Base-by-base conservation (phyloP, 2,888 invertebrate species). In the Aphelenchoides bicaudatus region DNA sequence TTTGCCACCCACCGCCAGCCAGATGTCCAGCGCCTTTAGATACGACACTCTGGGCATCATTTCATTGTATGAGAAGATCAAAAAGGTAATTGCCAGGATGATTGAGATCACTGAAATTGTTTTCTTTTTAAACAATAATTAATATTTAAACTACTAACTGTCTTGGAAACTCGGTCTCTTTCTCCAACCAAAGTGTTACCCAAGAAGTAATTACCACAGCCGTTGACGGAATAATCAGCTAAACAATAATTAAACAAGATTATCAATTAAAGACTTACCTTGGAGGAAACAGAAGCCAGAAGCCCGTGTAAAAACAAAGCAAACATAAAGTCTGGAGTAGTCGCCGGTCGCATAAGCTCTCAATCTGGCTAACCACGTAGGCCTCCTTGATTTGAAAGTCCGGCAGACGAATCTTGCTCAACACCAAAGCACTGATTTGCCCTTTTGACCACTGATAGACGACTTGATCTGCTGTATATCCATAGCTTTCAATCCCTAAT, bases 111-210 rank as follows among this genome's bases (percentile, higher is more conserved):
- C 16, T 16, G 16, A 13, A 34, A 16, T 34, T 34, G 34, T 34
- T 13, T 34, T 34, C 13, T 13, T 16, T 13, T 34, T 34, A 6
- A 5, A 48, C n/a, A 3, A 43, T 54, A 13, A 13, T 34, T 16
- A 13, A 34, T 34, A 13, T 16, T 34, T 34, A 13, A 34, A 34
- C 13, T 16, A 34, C 34, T 34, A 13, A 34, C 34, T n/a, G 16
- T 43, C 43, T n/a, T 43, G 43, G 43, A 43, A n/a, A 77, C 25
- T 64, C 62, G 6, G 75, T 76, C 47, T 76, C 75, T 53, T 63
- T 71, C 56, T 76, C 74, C 72, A 76, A 72, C 75, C 76, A 77
- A 4, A 76, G 60, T 2, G 76, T 68, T 1, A 76, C 73, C 76
- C 76, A 76, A 8, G 71, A 67, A 5, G 73, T 71, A 52, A 75